phyloP scores from a whole-genome alignment of 2,113 vertebrate species.

The Hippocampus zosterae region DNA sequence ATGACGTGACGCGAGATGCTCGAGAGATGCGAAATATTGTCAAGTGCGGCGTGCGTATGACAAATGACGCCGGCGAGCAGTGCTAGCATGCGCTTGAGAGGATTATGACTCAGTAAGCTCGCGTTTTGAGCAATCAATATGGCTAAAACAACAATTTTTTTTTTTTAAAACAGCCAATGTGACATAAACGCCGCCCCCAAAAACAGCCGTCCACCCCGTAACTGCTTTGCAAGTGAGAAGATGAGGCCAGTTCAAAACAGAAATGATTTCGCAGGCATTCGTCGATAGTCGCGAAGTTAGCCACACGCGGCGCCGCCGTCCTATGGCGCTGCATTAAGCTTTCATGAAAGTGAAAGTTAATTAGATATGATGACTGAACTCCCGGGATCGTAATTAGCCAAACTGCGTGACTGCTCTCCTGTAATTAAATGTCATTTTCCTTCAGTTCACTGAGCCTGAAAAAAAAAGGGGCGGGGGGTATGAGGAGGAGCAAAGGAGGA shows the following conservation, averaged over 20 bases:
- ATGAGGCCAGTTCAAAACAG: neutral
- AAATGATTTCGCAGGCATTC: constrained; percentile 73
- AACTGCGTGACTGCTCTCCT: constrained; percentile 84
- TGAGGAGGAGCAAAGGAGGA: no score
- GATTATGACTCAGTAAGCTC: constrained; percentile 53
- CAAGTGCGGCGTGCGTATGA: constrained; percentile 10
- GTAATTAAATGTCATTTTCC: constrained; percentile 90
- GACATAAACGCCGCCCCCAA: neutral
- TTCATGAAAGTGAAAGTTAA: constrained; percentile 91
- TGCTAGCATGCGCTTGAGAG: constrained; percentile 22
- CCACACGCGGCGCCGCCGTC: constrained; percentile 58
- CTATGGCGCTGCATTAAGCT: constrained; percentile 79
- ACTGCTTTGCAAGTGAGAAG: neutral
- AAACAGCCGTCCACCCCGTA: neutral
- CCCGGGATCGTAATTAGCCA: constrained; percentile 85
- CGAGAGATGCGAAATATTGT: neutral
- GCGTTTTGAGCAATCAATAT: constrained; percentile 60
- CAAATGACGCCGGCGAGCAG: constrained; percentile 30
- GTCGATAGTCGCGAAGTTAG: constrained; percentile 75
- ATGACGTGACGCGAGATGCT: neutral
- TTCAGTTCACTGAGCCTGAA: constrained; percentile 79
- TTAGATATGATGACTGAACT: constrained; percentile 89
- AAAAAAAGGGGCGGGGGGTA: no score
- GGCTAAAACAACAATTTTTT: constrained; percentile 4
- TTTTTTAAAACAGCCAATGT: no score